phyloP scores from a whole-genome alignment of 2,797 vertebrate species.

The Chaetodon trifasciatus region DNA sequence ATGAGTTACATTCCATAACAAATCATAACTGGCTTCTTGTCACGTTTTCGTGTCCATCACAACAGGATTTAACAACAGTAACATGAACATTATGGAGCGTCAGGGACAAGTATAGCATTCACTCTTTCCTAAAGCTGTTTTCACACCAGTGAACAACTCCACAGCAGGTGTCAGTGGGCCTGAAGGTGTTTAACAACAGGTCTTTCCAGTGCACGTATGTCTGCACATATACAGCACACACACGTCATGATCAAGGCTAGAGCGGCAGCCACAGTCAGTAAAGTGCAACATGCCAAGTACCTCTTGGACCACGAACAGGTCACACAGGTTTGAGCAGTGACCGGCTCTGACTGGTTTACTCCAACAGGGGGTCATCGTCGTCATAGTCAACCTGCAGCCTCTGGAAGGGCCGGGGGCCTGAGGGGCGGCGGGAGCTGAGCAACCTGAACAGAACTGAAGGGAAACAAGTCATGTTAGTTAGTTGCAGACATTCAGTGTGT shows the following conservation, averaged over 20 bases:
- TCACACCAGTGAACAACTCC: neutral
- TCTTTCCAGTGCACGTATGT: neutral
- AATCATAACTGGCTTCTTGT: neutral
- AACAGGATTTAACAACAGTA: constrained; percentile 5
- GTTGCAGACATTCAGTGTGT: neutral
- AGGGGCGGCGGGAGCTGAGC: constrained; percentile 70
- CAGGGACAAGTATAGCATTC: neutral
- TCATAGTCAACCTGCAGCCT: constrained; percentile 88
- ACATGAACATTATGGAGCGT: constrained; percentile 15
- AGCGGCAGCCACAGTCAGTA: neutral
- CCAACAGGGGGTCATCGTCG: constrained; percentile 88
- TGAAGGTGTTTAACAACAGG: constrained; percentile 7
- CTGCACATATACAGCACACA: neutral
- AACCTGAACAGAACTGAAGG: constrained; percentile 80
- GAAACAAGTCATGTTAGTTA: neutral
- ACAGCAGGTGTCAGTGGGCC: neutral
- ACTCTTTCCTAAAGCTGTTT: constrained; percentile 10
- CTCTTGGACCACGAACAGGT: constrained; percentile 3
- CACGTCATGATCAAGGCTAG: neutral
- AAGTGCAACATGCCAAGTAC: constrained; percentile 50
- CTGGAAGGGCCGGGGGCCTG: constrained; percentile 79
- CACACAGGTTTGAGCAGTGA: neutral
- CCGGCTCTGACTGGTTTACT: constrained; percentile 61
- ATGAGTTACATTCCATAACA: neutral
- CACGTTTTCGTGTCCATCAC: constrained; percentile 22